A percentile compares a stretch with the other conserved stretches of the same genome.
phyloP scores from a whole-genome alignment of 2,797 vertebrate genomes.

The Pogonophryne albipinna region DNA sequence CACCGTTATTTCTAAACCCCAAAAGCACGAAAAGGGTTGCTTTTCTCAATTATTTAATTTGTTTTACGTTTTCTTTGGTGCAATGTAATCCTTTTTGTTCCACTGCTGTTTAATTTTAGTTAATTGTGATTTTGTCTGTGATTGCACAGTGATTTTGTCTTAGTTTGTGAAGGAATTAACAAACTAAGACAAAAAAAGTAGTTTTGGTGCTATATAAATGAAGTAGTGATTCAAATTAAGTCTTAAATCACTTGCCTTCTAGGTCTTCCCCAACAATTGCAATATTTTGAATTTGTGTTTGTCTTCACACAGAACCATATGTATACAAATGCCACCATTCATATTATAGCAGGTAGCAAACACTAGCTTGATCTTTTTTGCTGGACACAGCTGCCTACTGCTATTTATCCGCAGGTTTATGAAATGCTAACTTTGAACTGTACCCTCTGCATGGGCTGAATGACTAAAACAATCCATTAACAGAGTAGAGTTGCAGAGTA shows the following conservation, averaged over 20 bases:
- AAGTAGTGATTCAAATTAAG: too few relatives aligned
- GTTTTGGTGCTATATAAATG: too few relatives aligned
- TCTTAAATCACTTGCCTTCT: neutral
- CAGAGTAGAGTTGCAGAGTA: neutral
- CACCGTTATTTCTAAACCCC: too few relatives aligned
- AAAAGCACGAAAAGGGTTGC: too few relatives aligned
- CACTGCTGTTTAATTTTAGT: too few relatives aligned
- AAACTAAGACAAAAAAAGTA: too few relatives aligned
- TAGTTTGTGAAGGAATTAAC: too few relatives aligned
- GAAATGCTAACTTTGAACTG: neutral
- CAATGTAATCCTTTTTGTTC: too few relatives aligned
- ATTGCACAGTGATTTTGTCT: too few relatives aligned
- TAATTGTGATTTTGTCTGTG: too few relatives aligned
- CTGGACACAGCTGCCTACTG: neutral
- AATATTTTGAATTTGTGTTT: neutral
- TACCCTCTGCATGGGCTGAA: neutral
- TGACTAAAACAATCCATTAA: constrained; percentile 1
- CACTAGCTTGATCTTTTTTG: neutral
- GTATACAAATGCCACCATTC: neutral
- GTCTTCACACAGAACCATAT: neutral
- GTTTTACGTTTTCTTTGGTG: too few relatives aligned
- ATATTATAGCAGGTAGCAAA: neutral
- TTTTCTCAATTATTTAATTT: too few relatives aligned
- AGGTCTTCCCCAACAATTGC: neutral
- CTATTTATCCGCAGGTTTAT: neutral